phyloP scores from a whole-genome alignment of 2,888 invertebrate species.

The Teleiodes luculella region DNA sequence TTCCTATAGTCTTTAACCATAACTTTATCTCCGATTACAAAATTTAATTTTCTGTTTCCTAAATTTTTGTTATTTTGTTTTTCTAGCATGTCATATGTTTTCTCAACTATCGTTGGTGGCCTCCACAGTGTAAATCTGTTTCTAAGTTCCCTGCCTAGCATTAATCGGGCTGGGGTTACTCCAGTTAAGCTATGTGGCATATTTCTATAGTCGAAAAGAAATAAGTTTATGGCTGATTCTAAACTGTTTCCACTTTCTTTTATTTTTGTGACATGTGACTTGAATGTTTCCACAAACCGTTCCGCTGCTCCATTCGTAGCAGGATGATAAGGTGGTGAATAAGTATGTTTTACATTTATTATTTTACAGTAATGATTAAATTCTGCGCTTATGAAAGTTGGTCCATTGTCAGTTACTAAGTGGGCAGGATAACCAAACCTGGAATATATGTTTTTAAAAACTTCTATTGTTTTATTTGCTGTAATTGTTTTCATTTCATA shows the following conservation, averaged over 20 bases:
- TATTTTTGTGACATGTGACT: constrained; percentile 18
- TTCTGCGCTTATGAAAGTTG: constrained; percentile 16
- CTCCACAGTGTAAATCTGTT: constrained; percentile 18
- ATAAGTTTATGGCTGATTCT: constrained; percentile 15
- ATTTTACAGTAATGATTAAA: constrained; percentile 19
- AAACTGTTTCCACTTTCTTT: constrained; percentile 15
- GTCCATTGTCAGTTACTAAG: constrained; percentile 20
- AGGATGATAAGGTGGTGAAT: constrained; percentile 21
- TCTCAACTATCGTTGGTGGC: neutral
- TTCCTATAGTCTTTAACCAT: no score
- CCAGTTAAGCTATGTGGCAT: constrained; percentile 18
- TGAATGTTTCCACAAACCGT: constrained; percentile 23
- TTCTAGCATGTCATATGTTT: no score
- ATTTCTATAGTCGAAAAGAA: constrained; percentile 19
- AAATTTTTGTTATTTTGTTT: no score
- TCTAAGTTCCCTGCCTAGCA: constrained; percentile 19
- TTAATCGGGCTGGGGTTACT: constrained; percentile 15
- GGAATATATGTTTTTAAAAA: constrained; percentile 15
- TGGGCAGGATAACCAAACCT: constrained; percentile 17
- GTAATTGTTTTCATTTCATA: constrained; percentile 19
- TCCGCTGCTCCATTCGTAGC: constrained; percentile 24
- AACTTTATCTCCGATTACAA: no score
- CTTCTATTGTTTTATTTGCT: constrained; percentile 7
- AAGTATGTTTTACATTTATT: constrained; percentile 17
- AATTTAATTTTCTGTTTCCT: no score